Evolutionary conservation across 2,113 vertebrate genomes (phyloP), one percentile per base, ranked within the genome.

Genomic region (Rostratula benghalensis): DNA sequence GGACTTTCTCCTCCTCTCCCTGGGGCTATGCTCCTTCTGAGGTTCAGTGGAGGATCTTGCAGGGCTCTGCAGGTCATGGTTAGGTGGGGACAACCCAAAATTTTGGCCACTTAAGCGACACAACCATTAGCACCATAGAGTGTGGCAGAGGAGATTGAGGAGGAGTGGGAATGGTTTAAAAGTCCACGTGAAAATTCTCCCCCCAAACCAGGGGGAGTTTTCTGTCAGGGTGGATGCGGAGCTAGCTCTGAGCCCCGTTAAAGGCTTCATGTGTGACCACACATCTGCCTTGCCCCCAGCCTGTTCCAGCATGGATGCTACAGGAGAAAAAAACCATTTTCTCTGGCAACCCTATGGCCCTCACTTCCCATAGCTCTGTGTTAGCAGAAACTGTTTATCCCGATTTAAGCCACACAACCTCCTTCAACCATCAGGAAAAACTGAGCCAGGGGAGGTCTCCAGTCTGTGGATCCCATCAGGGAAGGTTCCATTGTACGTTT

Each of bases 11-110:
- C 33, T n/a, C 18, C 27, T 37, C 37, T 33, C 48, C 28, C 1
- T 0, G 12, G 33, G 12, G 33, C 41, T 59, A 3, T 2, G 1
- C 21, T 25, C 45, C 39, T 31, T 27, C 22, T 54, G n/a, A 22
- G 1, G 31, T 74, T 63, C 65, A n/a, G 28, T 65, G 43, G 56
- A 67, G 46, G 25, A 27, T 41, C 71, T 45, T 17, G 20, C 13
- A 63, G 63, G 33, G 51, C 14, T 83, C 53, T 53, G 67, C 37
- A 80, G 76, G 53, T 61, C 71, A 13, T 0, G 24, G 20, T 69
- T 28, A 69, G 28, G 20, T 22, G 67, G 33, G 33, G 23, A 46
- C 61, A 79, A 28, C 35, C 28, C 4, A 3, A 39, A 19, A 48
- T 53, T 33, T 65, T 53, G 71, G 33, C 28, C 27, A 39, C 16